Evolutionary conservation across 2,888 invertebrate species (phyloP), one percentile per base, ranked within the genome.

Genomic region (Unio delphinus): DNA sequence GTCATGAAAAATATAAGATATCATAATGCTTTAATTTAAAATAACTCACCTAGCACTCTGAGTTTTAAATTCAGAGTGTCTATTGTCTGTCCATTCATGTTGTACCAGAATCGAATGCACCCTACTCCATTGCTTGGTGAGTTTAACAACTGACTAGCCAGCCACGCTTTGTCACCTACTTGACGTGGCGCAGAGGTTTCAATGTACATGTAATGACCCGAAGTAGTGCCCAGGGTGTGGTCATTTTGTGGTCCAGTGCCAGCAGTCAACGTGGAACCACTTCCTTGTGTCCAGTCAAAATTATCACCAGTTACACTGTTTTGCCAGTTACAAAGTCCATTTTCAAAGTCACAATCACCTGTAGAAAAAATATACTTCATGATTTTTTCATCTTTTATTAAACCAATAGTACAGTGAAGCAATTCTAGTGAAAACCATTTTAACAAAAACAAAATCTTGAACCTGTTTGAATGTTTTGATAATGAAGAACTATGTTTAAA

Each of bases 61-160:
- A 83, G 68, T 58, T 75, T 65, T 28, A 87, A 74, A 56, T 79
- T 74, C 4, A 88, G 82, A 18, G 78, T 81, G 76, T 82, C 85
- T 28, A 86, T 76, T 23, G 84, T 80, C 18, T 72, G 69, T 18
- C 89, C 88, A 69, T 83, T 82, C 87, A 88, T 88, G 73, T 84
- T 84, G 74, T 86, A 89, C 84, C 84, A 86, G 73, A 88, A 87
- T 7, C 71, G 65, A 54, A 88, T 69, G 69, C 88, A 88, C 15
- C 79, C 69, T 26, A 78, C 80, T 30, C 67, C 67, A 18, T 65
- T 65, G 1, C 70, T 61, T 5, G 74, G 69, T 15, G 74, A 72
- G 45, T 68, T 59, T 63, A 83, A 83, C 8, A 71, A 58, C 64
- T 80, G 72, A 70, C 84, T 83, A 55, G 80, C 76, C 28, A 85